phyloP scores from a whole-genome alignment of 2,113 vertebrate species.

The Bos javanicus region DNA sequence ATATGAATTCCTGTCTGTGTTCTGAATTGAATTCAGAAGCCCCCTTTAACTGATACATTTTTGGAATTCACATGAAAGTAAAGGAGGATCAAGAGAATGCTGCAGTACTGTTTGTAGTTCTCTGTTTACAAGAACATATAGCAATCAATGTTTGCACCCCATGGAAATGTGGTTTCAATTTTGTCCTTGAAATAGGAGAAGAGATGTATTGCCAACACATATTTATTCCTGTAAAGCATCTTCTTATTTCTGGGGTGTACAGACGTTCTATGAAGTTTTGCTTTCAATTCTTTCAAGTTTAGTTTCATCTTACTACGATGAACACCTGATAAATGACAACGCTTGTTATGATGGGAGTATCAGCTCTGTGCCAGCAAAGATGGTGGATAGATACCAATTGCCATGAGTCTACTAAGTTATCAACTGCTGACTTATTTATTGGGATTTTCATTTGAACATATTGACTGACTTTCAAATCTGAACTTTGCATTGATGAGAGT shows the following conservation, averaged over 20 bases:
- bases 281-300: conserved; percentile 51
- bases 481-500: conserved; percentile 39
- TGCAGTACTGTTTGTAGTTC: conserved; percentile 17
- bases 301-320: conserved; percentile 52
- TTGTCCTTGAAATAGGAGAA: conserved; percentile 68
- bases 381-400: neutral
- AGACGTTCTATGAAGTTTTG: conserved; percentile 41
- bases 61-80: conserved; percentile 60
- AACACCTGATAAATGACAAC: conserved; percentile 57
- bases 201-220: conserved; percentile 37
- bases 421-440: conserved; percentile 1
- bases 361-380: neutral
- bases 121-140: conserved; percentile 60
- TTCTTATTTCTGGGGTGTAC: conserved; percentile 58
- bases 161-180: conserved; percentile 65
- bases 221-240: conserved; percentile 62
- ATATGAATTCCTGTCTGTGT: conserved; percentile 1
- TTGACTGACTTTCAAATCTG: conserved; percentile 4
- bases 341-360: conserved; percentile 23
- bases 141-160: conserved; percentile 61
- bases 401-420: conserved; percentile 25
- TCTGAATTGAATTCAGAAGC: conserved; percentile 49
- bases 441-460: neutral
- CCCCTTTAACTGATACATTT: conserved; percentile 44
- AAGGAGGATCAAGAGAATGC: conserved; percentile 22